Evolutionary conservation across 2,888 invertebrate species (phyloP).

Genomic region (Scaptomyza cyrtandrae): DNA sequence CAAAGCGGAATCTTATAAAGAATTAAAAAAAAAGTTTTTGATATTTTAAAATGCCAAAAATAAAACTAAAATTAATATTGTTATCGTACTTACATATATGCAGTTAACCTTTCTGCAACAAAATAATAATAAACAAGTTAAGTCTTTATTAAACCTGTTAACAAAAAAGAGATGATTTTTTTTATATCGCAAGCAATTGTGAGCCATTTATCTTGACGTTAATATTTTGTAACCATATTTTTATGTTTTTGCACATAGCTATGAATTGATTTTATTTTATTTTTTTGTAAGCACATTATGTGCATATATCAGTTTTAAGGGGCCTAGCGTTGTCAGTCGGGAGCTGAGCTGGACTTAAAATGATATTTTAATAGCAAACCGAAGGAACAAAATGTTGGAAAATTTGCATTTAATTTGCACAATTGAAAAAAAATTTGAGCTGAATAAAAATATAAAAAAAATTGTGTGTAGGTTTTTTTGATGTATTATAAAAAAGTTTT

Average conservation of each 20-base stretch:
- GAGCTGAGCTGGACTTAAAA: slow-evolving; percentile 65
- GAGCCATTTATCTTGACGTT: slow-evolving; percentile 10
- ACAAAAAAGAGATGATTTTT: not conserved
- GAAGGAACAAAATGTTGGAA: slow-evolving; percentile 16
- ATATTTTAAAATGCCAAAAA: not conserved
- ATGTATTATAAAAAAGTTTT: not conserved
- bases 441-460: slow-evolving; percentile 34
- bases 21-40: no score
- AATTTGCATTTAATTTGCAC: slow-evolving; percentile 65
- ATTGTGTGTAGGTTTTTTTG: not conserved
- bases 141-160: not conserved
- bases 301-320: slow-evolving; percentile 50
- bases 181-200: not conserved
- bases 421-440: slow-evolving; percentile 30
- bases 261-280: not conserved
- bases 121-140: not conserved
- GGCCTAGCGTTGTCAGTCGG: slow-evolving; percentile 49
- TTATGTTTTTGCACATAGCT: not conserved
- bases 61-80: no score
- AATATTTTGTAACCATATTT: slow-evolving; percentile 22
- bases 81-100: no score
- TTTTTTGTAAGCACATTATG: slow-evolving; percentile 39
- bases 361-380: slow-evolving; percentile 40
- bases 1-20: no score
- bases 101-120: not conserved